Evolutionary conservation across 2,113 vertebrate genomes (phyloP).

Genomic region (Ailuropoda melanoleuca): DNA sequence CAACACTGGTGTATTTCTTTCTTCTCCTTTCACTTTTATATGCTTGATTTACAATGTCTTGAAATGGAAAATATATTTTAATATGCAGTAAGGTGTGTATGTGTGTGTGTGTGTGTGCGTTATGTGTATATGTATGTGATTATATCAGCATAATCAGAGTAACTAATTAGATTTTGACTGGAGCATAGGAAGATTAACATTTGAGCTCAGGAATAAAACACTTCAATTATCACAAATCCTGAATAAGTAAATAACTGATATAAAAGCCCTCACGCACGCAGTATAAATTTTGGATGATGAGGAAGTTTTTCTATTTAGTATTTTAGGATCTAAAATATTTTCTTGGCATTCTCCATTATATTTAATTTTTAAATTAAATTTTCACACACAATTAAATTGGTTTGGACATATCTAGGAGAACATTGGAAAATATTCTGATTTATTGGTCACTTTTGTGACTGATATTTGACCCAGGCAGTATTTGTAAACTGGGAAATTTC

Average conservation of each 20-base stretch:
- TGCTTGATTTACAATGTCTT: slow-evolving; percentile 57
- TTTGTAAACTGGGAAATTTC: neutral
- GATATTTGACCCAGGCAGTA: neutral
- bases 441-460: neutral
- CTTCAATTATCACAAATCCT: slow-evolving; percentile 10
- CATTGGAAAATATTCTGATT: neutral
- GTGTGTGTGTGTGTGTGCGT: neutral
- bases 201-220: slow-evolving; percentile 44
- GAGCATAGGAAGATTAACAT: slow-evolving; percentile 50
- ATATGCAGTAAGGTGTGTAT: neutral
- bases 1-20: slow-evolving; percentile 52
- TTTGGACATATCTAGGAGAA: neutral
- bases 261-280: neutral
- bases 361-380: neutral
- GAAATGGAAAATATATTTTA: slow-evolving; percentile 58
- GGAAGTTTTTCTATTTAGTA: neutral
- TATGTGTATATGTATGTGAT: neutral
- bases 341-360: neutral
- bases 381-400: neutral
- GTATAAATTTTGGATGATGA: neutral
- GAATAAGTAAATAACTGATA: slow-evolving; percentile 45
- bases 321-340: neutral
- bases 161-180: slow-evolving; percentile 60
- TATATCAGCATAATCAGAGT: slow-evolving; percentile 37
- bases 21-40: slow-evolving; percentile 40